These are phyloP conservation scores for Oophaga sylvatica DNA, from an alignment of 2,797 vertebrate species.

Conservation along the genomic window DNA sequence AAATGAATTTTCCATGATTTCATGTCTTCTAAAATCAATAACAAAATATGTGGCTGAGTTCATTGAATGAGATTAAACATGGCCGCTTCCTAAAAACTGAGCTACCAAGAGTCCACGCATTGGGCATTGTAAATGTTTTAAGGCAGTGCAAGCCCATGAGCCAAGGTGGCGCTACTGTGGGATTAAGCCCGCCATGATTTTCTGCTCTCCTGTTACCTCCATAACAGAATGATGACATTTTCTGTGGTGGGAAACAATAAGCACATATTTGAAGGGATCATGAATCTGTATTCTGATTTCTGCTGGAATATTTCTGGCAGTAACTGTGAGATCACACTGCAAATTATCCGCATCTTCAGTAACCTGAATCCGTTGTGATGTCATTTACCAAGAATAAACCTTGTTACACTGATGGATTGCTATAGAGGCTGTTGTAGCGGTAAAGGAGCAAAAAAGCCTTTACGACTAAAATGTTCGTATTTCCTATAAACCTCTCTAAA, in stretches of 20 bases:
- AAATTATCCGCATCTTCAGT: neutral
- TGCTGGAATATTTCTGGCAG: neutral
- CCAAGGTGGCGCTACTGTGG: neutral
- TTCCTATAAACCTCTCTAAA: neutral
- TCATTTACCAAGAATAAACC: neutral
- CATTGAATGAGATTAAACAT: neutral
- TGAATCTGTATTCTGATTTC: neutral
- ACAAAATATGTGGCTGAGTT: neutral
- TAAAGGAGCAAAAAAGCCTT: slow-evolving; percentile 16
- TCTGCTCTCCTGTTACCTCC: neutral
- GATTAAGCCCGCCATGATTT: neutral
- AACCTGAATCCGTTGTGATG: neutral
- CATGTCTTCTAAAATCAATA: neutral
- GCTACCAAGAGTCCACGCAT: neutral
- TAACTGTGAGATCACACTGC: neutral
- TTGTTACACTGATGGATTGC: slow-evolving; percentile 21
- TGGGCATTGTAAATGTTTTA: neutral
- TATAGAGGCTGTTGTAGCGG: slow-evolving; percentile 13
- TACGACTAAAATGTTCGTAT: slow-evolving; percentile 16
- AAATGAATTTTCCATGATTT: too few relatives aligned
- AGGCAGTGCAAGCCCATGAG: neutral
- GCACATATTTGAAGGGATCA: neutral
- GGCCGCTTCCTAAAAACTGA: neutral
- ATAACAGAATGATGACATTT: neutral
- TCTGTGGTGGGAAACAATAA: neutral